phyloP scores from a whole-genome alignment of 2,888 invertebrate species.

The Andrena flavipes region DNA sequence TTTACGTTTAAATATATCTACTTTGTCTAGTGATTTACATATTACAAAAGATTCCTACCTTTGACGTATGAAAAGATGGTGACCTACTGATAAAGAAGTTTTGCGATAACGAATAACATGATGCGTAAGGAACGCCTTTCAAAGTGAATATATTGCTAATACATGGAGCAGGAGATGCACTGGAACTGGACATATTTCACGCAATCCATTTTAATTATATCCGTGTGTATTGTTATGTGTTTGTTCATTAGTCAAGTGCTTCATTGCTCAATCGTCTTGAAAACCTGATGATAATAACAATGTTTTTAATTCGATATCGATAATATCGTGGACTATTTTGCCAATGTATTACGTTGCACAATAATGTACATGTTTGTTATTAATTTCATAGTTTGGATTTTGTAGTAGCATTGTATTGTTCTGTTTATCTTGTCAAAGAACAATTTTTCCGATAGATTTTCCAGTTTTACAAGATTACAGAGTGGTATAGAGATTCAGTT shows the following conservation, averaged over 20 bases:
- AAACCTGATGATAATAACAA: conserved; percentile 33
- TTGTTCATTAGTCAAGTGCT: conserved; percentile 26
- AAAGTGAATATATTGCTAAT: conserved; percentile 38
- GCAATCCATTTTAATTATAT: conserved; percentile 30
- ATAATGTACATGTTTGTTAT: conserved; percentile 1
- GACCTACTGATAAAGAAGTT: conserved; percentile 74
- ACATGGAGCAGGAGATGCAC: conserved; percentile 49
- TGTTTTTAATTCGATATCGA: conserved; percentile 14
- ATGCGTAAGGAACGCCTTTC: conserved; percentile 54
- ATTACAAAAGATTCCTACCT: conserved; percentile 62
- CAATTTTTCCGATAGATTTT: conserved; percentile 14
- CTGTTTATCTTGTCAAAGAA: conserved; percentile 9
- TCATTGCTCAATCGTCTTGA: conserved; percentile 26
- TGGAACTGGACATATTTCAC: conserved; percentile 40
- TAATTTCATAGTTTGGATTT: conserved; percentile 23
- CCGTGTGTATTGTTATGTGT: conserved; percentile 53
- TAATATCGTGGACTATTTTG: conserved; percentile 4
- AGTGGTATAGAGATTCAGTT: neutral
- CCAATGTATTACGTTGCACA: neutral
- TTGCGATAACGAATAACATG: conserved; percentile 69
- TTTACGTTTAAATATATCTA: conserved; percentile 18
- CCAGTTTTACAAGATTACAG: neutral
- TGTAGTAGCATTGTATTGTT: neutral
- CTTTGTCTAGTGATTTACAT: conserved; percentile 58
- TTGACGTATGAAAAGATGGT: conserved; percentile 77